Base-by-base conservation (phyloP, 2,113 vertebrate species). In the Riparia riparia region DNA sequence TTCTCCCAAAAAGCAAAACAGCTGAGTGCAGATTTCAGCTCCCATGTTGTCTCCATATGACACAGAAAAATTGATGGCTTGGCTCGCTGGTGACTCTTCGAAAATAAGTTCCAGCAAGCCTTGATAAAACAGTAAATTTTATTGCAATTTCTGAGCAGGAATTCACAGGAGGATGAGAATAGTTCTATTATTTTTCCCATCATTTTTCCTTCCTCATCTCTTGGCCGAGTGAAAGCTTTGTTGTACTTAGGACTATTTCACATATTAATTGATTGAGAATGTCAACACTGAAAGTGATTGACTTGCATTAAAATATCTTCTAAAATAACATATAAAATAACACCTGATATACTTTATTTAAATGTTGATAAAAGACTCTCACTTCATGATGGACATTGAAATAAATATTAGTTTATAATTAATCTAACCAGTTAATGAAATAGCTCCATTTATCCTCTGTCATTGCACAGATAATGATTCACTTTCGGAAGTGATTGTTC, bases 41-140 rank as follows among this genome's bases (percentile, higher is more conserved):
- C 71, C 44, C 17, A 34, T 26, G 45, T 73, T 93, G 26, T 57
- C 76, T 93, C 79, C 76, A 64, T 37, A 22, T 54, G 71, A 66
- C 25, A 44, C 57, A 56, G 65, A 82, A 86, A 94, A 96, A 97
- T 91, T 87, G 86, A 94, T 87, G 85, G 39, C 56, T 69, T 91
- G 56, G 34, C 71, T 96, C 78, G 22, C 93, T 79, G 41, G 73
- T 92, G 76, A 66, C 8, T 57, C 93, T 96, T 96, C 11, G 76
- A 94, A 96, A 93, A 83, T 76, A 96, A 94, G 81, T 95, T 95
- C 56, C 91, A 79, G 72, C 17, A 73, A 95, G 41, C 39, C 78
- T 89, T 86, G 81, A 91, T 90, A 95, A 91, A 97, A 68, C 68
- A 76, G 76, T 78, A 95, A 74, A 82, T 97, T 93, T 96, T 87